Conservation (phyloP, 1,140 invertebrate genomes). For the Drosophila pandora region DNA sequence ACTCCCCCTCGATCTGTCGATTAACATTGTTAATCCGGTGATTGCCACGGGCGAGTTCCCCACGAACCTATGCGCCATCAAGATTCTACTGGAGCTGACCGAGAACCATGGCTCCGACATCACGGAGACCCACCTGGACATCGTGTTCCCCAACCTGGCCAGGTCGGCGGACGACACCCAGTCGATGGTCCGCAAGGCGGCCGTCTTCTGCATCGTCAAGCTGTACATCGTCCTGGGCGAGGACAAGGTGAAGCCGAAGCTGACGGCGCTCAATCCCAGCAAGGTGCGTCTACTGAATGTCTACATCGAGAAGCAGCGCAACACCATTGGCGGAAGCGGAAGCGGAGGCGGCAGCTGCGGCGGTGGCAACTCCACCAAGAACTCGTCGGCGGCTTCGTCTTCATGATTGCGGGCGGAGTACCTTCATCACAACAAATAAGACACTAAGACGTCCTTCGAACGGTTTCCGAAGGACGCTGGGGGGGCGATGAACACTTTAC, state of each 20-base stretch:
- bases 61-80: slow-evolving; percentile 94
- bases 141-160: slow-evolving; percentile 94
- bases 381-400: slow-evolving; percentile 78
- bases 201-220: slow-evolving; percentile 97
- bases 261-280: slow-evolving; percentile 91
- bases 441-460: slow-evolving; percentile 24
- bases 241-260: slow-evolving; percentile 90
- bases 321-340: slow-evolving; percentile 40
- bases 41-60: slow-evolving; percentile 94
- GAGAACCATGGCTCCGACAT: slow-evolving; percentile 88
- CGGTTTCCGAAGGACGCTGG: slow-evolving; percentile 49
- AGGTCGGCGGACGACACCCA: slow-evolving; percentile 95
- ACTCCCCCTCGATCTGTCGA: slow-evolving; percentile 88
- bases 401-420: slow-evolving; percentile 73
- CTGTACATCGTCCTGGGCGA: slow-evolving; percentile 94
- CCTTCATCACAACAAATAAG: slow-evolving; percentile 52
- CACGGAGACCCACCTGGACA: slow-evolving; percentile 89
- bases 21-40: slow-evolving; percentile 88
- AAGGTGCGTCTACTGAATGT: slow-evolving; percentile 85
- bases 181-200: slow-evolving; percentile 95
- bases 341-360: slow-evolving; percentile 51
- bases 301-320: slow-evolving; percentile 78
- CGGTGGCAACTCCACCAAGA: slow-evolving; percentile 72
- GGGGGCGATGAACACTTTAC: slow-evolving; percentile 46
- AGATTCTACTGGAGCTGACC: slow-evolving; percentile 94